These are phyloP conservation scores for Phoxinus dragarum DNA, from an alignment of 2,797 vertebrate genomes.

Conservation along the genomic window DNA sequence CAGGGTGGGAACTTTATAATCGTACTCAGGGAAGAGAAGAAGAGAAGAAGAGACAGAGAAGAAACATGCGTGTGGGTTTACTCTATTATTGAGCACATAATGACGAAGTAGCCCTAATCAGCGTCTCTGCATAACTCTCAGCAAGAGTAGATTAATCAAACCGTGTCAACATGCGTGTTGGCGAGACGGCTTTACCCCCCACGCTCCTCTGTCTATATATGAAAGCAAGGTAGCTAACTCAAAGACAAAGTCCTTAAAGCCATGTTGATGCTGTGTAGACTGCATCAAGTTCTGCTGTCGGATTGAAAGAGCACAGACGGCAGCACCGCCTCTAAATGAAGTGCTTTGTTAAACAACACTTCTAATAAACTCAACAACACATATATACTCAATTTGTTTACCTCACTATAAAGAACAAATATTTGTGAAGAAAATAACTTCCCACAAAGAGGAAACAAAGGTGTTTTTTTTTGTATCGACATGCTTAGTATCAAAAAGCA, in stretches of 20 bases:
- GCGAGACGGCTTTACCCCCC: background rate
- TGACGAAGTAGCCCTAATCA: background rate
- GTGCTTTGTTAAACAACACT: conserved; percentile 26
- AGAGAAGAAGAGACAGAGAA: background rate
- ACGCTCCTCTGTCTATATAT: background rate
- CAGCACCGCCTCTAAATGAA: conserved; percentile 9
- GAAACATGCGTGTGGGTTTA: background rate
- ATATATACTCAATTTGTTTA: conserved; percentile 14
- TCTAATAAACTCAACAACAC: background rate
- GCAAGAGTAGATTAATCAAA: conserved; percentile 26
- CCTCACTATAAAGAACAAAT: conserved; percentile 14
- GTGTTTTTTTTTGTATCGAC: background rate
- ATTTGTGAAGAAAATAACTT: background rate
- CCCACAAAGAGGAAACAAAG: conserved; percentile 3
- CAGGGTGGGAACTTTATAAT: conserved; percentile 15
- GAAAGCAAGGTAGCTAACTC: conserved; percentile 39
- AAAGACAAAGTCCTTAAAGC: conserved; percentile 40
- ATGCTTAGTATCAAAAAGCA: background rate
- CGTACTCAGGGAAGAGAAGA: background rate
- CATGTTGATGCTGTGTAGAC: background rate
- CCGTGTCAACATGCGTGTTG: conserved; percentile 12
- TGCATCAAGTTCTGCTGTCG: background rate
- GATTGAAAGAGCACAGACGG: conserved; percentile 12
- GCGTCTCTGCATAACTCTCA: conserved; percentile 1
- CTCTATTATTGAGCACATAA: conserved; percentile 17